Evolutionary conservation across 1,140 invertebrate genomes (phyloP).

Genomic region (Archegozetes longisetosus): DNA sequence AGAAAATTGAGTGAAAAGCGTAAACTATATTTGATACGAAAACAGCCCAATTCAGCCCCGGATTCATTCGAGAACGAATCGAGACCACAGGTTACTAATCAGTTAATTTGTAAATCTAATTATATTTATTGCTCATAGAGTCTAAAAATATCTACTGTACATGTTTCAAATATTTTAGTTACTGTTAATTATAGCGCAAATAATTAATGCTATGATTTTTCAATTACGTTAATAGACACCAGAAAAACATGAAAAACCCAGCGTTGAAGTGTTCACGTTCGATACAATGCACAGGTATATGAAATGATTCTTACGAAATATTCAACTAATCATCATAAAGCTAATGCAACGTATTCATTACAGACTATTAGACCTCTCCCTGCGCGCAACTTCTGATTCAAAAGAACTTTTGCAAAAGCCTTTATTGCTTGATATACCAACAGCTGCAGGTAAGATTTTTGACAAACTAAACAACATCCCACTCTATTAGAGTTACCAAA

Average conservation of each 20-base stretch:
- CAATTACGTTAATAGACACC: neutral
- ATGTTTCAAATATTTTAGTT: neutral
- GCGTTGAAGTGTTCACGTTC: slow-evolving; percentile 18
- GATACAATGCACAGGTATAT: slow-evolving; percentile 19
- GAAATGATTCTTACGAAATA: neutral
- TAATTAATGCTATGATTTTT: neutral
- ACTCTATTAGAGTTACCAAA: neutral
- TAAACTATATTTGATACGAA: slow-evolving; percentile 28
- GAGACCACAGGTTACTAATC: neutral
- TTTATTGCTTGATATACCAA: slow-evolving; percentile 18
- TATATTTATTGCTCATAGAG: too few relatives aligned
- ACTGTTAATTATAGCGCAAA: neutral
- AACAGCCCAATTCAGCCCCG: slow-evolving; percentile 34
- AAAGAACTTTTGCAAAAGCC: slow-evolving; percentile 5
- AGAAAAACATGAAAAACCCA: neutral
- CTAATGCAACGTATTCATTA: neutral
- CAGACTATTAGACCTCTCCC: slow-evolving; percentile 19
- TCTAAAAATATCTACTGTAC: too few relatives aligned
- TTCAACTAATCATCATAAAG: too few relatives aligned
- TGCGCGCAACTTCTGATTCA: slow-evolving; percentile 9
- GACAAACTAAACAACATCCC: neutral
- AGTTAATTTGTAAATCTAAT: too few relatives aligned
- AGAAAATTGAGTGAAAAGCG: neutral
- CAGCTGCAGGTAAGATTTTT: slow-evolving; percentile 17
- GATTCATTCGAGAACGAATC: slow-evolving; percentile 29